Percentiles rank a stretch among this genome's conserved stretches.
Conservation (phyloP, 2,888 invertebrate genomes). For the Galeruca laticollis region DNA sequence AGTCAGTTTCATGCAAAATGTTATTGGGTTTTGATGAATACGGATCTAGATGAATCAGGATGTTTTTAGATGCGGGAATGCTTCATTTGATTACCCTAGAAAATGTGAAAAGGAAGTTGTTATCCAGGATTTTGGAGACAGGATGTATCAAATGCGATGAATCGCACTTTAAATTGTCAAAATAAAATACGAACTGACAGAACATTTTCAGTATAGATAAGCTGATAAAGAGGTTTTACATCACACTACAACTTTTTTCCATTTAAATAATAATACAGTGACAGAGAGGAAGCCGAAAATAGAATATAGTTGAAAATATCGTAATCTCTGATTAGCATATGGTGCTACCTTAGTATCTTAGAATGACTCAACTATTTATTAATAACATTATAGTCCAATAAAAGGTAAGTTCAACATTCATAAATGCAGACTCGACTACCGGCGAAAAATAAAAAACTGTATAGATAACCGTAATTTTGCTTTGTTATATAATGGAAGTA, state of each 20-base stretch:
- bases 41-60: constrained; percentile 33
- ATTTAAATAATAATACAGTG: neutral
- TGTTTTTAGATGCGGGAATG: constrained; percentile 34
- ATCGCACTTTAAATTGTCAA: neutral
- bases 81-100: constrained; percentile 37
- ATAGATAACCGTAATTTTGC: no score
- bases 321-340: no score
- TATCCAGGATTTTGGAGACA: constrained; percentile 15
- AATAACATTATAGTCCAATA: no score
- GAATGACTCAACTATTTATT: no score
- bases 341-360: no score
- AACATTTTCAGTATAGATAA: neutral
- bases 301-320: no score
- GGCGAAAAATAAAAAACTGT: no score
- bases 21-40: constrained; percentile 38
- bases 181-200: neutral
- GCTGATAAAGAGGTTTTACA: neutral
- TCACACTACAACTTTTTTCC: neutral
- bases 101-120: constrained; percentile 33
- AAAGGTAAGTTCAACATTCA: no score
- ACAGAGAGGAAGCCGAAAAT: neutral
- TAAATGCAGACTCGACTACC: no score
- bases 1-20: constrained; percentile 34
- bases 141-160: constrained; percentile 16
- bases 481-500: no score